phyloP scores from a whole-genome alignment of 2,888 invertebrate species.

The Aporophyla nigra region DNA sequence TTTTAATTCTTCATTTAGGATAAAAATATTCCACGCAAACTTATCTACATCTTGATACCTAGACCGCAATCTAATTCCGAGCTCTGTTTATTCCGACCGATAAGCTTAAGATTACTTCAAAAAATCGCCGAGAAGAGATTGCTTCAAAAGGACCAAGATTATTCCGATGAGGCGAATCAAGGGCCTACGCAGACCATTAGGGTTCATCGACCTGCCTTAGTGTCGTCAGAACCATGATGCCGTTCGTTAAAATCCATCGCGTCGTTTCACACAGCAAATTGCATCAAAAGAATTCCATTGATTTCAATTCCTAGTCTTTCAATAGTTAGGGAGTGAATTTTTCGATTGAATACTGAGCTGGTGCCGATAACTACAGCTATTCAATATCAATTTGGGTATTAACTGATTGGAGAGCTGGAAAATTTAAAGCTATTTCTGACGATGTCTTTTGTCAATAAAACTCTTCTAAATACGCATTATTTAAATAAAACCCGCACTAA shows the following conservation, averaged over 20 bases:
- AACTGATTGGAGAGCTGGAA: conserved; percentile 14
- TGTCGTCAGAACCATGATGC: conserved; percentile 46
- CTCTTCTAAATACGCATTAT: not conserved
- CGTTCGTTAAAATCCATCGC: conserved; percentile 70
- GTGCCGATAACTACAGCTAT: conserved; percentile 51
- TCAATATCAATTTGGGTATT: conserved; percentile 52
- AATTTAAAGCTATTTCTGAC: not conserved
- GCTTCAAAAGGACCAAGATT: conserved; percentile 53
- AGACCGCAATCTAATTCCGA: conserved; percentile 46
- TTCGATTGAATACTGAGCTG: conserved; percentile 47
- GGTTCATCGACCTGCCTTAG: conserved; percentile 47
- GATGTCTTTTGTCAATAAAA: not conserved
- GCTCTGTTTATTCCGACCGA: conserved; percentile 39
- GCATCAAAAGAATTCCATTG: conserved; percentile 66
- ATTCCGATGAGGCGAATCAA: conserved; percentile 58
- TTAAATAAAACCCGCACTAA: not conserved
- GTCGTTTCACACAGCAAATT: conserved; percentile 67
- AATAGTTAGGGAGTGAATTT: conserved; percentile 58
- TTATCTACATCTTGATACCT: conserved; percentile 5
- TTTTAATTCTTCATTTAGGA: conserved; percentile 21
- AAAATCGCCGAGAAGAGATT: conserved; percentile 42
- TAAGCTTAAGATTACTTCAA: conserved; percentile 48
- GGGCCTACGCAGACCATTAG: conserved; percentile 43
- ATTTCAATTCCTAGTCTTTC: conserved; percentile 56
- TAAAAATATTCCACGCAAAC: conserved; percentile 15